A percentile compares a stretch with the other conserved stretches of the same genome.
Evolutionary conservation across 2,797 vertebrate genomes (phyloP).

Genomic region (Chromis chromis): DNA sequence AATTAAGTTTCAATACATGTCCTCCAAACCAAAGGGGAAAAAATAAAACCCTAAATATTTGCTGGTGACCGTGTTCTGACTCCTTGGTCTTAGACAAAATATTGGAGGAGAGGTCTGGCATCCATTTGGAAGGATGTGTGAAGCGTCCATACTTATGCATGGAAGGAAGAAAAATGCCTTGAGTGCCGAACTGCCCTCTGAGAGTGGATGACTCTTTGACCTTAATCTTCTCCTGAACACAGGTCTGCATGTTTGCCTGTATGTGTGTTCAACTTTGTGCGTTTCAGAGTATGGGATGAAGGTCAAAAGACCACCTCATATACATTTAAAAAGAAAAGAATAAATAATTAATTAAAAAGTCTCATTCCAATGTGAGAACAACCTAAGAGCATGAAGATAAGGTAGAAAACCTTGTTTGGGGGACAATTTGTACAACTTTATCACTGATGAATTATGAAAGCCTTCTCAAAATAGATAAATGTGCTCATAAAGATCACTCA

Average conservation of each 20-base stretch:
- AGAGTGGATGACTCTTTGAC: constrained; percentile 50
- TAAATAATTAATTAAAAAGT: background rate
- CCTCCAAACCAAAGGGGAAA: constrained; percentile 5
- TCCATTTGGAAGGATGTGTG: constrained; percentile 27
- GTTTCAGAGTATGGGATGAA: background rate
- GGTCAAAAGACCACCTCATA: constrained; percentile 17
- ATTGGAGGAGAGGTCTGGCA: constrained; percentile 4
- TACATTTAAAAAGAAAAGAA: constrained; percentile 4
- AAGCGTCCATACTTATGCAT: constrained; percentile 15
- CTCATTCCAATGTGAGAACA: constrained; percentile 5
- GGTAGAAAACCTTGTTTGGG: constrained; percentile 22
- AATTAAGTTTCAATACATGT: constrained; percentile 44
- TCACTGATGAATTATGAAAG: constrained; percentile 39
- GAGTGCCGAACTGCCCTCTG: constrained; percentile 27
- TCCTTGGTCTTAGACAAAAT: constrained; percentile 11
- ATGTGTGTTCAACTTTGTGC: background rate
- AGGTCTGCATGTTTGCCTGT: constrained; percentile 16
- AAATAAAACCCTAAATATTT: constrained; percentile 13
- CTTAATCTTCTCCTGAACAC: constrained; percentile 46
- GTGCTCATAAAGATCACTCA: constrained; percentile 17
- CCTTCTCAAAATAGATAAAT: constrained; percentile 40
- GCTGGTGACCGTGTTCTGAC: background rate
- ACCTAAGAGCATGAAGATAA: background rate
- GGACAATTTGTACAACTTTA: constrained; percentile 37
- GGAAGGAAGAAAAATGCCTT: constrained; percentile 37